phyloP scores from a whole-genome alignment of 1,140 invertebrate species.

The Zophobas morio region DNA sequence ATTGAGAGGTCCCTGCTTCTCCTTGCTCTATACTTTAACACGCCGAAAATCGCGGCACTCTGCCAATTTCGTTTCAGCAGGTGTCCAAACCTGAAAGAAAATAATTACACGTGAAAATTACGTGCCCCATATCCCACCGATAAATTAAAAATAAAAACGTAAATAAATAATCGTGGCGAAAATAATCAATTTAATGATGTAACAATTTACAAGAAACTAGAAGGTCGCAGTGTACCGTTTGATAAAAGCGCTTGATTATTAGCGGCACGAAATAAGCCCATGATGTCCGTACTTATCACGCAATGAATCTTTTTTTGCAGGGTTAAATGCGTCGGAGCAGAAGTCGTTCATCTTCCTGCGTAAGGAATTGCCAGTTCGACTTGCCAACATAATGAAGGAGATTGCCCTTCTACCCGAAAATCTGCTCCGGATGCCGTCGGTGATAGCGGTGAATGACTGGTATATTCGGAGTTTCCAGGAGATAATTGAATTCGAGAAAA shows the following conservation, averaged over 20 bases:
- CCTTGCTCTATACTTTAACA: neutral
- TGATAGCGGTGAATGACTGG: constrained; percentile 90
- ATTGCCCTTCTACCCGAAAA: constrained; percentile 93
- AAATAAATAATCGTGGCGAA: neutral
- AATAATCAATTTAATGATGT: neutral
- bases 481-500: constrained; percentile 92
- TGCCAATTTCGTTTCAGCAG: constrained; percentile 23
- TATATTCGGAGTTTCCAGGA: constrained; percentile 94
- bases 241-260: neutral
- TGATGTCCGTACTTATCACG: neutral
- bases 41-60: neutral
- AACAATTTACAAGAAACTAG: neutral
- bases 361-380: constrained; percentile 93
- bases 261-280: neutral
- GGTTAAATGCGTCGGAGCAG: constrained; percentile 89
- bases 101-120: constrained; percentile 17
- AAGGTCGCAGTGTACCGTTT: neutral
- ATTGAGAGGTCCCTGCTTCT: neutral
- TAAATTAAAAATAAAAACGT: neutral
- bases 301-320: constrained; percentile 73
- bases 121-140: neutral
- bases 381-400: constrained; percentile 99
- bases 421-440: constrained; percentile 90
- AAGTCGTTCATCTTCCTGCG: constrained; percentile 94
- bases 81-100: neutral